Evolutionary conservation across 2,113 vertebrate species (phyloP), one percentile per base, ranked within the genome.

Genomic region (Zingel zingel): DNA sequence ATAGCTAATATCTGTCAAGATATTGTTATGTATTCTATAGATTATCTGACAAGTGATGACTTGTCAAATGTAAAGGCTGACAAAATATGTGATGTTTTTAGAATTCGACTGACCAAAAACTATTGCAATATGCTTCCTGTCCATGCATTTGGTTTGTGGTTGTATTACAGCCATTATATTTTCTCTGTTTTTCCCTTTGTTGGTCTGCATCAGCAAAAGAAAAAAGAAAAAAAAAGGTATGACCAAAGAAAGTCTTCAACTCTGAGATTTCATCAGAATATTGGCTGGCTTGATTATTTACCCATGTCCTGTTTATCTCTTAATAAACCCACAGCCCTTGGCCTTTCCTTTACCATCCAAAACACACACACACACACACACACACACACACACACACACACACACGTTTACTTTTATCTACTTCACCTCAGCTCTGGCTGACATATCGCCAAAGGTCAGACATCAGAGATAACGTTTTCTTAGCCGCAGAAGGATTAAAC

Each of bases 401-500:
- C 47, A 21, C 57, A 54, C 12, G 13, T 11, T 79, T 33, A 19
- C 51, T 48, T 81, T 82, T 80, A 87, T 83, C 73, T 75, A 23
- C 72, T 85, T 10, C 10, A 43, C 88, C 86, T 79, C 86, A 27
- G 67, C 88, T 86, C 65, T 21, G 27, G 68, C 85, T 86, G 81
- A 90, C 85, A 75, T 84, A 77, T 76, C 79, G 67, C 77, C 39
- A 91, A 95, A 94, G 94, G 92, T 94, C 93, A 94, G 76, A 89
- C 91, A 82, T 90, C 86, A 91, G 27, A 86, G 83, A 90, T 85
- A 86, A 73, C 68, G 78, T 83, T 86, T 82, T 66, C 65, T 33
- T 23, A 23, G 63, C 73, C 1, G 39, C 62, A 23, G 53, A 88
- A 79, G 72, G 86, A 80, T 63, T 77, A 64, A 85, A 82, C 73